These are phyloP conservation scores for Ceratoteleas bidentatus DNA, from an alignment of 1,140 invertebrate species.

Conservation along the genomic window DNA sequence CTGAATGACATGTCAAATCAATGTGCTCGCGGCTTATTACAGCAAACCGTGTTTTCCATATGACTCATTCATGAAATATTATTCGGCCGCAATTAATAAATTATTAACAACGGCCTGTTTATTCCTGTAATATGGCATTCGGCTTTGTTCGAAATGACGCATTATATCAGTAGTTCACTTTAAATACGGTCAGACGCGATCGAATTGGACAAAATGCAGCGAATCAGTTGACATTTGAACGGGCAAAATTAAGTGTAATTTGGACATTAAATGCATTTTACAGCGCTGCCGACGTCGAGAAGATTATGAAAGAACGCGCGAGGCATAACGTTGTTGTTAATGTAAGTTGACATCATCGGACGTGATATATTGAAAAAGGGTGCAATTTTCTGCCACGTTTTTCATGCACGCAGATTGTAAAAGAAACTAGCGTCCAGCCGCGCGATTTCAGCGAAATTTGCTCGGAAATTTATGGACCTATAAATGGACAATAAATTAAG, in stretches of 20 bases:
- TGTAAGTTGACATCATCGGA: neutral
- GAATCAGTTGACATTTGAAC: neutral
- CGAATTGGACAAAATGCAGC: neutral
- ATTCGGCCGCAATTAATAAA: neutral
- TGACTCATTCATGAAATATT: too few relatives aligned
- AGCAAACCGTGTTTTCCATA: too few relatives aligned
- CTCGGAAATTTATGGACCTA: neutral
- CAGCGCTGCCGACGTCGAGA: neutral
- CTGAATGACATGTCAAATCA: neutral
- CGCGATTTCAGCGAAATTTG: too few relatives aligned
- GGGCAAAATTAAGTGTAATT: neutral
- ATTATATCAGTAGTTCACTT: conserved; percentile 4
- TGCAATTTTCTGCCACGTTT: too few relatives aligned
- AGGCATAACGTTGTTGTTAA: neutral
- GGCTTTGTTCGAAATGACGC: neutral
- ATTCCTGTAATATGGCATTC: too few relatives aligned
- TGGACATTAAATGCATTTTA: neutral
- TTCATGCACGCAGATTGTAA: too few relatives aligned
- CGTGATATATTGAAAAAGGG: neutral
- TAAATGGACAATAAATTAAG: conserved; percentile 10
- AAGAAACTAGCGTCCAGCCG: too few relatives aligned
- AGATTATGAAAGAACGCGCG: neutral
- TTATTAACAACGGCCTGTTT: neutral
- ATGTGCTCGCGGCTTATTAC: neutral
- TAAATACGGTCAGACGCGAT: conserved; percentile 16